phyloP scores from a whole-genome alignment of 2,888 invertebrate genomes.

The Drosophila mulleri region DNA sequence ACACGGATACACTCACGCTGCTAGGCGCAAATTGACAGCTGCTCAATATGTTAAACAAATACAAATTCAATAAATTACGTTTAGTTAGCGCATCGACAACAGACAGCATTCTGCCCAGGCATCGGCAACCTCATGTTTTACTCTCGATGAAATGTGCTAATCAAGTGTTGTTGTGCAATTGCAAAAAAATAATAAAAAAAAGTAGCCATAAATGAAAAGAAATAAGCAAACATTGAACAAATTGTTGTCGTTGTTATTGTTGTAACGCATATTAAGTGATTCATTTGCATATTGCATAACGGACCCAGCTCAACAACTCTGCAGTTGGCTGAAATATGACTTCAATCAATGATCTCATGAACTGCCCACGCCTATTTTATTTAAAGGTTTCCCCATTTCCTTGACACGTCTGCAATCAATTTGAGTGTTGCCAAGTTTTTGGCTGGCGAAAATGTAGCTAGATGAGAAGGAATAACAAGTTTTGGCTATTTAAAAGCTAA shows the following conservation, averaged over 20 bases:
- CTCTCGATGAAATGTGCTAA: constrained; percentile 45
- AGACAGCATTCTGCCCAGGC: constrained; percentile 11
- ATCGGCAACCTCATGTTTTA: constrained; percentile 14
- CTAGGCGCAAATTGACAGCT: constrained; percentile 49
- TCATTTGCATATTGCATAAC: constrained; percentile 68
- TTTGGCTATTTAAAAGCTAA: constrained; percentile 5
- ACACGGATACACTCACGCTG: background rate
- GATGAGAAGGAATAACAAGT: background rate
- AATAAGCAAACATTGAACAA: constrained; percentile 26
- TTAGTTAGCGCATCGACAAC: constrained; percentile 53
- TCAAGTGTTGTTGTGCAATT: constrained; percentile 55
- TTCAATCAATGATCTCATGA: constrained; percentile 63
- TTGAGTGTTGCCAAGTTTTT: constrained; percentile 2
- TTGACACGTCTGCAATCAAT: constrained; percentile 6
- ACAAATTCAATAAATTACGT: constrained; percentile 66
- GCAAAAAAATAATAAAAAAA: constrained; percentile 18
- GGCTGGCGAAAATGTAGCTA: background rate
- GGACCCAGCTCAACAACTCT: constrained; percentile 10
- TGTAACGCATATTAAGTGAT: constrained; percentile 45
- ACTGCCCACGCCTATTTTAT: constrained; percentile 58
- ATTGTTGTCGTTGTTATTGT: constrained; percentile 18
- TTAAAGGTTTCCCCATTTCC: constrained; percentile 15
- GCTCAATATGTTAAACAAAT: constrained; percentile 40
- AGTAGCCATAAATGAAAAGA: background rate
- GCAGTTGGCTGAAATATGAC: constrained; percentile 54